Base-by-base conservation (phyloP, 2,797 vertebrate genomes). In the Sciaenops ocellatus region DNA sequence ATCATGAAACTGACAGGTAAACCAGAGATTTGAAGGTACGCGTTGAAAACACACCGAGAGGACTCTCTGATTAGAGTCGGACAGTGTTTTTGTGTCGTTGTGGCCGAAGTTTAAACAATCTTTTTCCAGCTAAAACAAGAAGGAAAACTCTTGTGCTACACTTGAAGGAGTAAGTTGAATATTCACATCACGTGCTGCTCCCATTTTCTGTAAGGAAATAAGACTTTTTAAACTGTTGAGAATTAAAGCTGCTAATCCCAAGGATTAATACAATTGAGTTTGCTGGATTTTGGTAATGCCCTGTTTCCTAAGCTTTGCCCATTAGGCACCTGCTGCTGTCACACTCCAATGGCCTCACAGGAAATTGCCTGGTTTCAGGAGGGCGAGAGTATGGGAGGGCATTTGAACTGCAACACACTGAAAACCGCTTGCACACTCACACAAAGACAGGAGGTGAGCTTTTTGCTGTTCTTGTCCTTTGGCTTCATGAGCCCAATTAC, bases 231-330 rank as follows among this genome's bases (percentile, higher is more conserved):
- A 87, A 75, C 85, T 84, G 88, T 89, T 80, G 80, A 87, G 87
- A 93, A 91, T 93, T 94, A 92, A 94, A 93, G 86, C 90, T 76
- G 86, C 87, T 93, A 93, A 95, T 94, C 94, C 91, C 6, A 15
- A 73, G 93, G 94, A 96, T 95, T 95, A 95, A 93, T 93, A 93
- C 94, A 94, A 94, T 93, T 92, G 91, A 92, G 90, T 95, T 95
- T 90, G 83, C 91, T 61, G 90, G 82, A 92, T 95, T 93, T 90
- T 84, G 86, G 89, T 92, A 93, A 94, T 93, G 93, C 91, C 90
- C 89, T 90, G 85, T 93, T 93, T 87, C 90, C 86, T 87, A 91
- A 92, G 88, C 87, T 87, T 86, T 90, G 86, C 85, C 92, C 93
- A 94, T 91, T 94, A 93, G 84, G 88, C 90, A 94, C 90, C 89